Evolutionary conservation across 2,797 vertebrate species (phyloP).

Genomic region (Telmatherina bonti): DNA sequence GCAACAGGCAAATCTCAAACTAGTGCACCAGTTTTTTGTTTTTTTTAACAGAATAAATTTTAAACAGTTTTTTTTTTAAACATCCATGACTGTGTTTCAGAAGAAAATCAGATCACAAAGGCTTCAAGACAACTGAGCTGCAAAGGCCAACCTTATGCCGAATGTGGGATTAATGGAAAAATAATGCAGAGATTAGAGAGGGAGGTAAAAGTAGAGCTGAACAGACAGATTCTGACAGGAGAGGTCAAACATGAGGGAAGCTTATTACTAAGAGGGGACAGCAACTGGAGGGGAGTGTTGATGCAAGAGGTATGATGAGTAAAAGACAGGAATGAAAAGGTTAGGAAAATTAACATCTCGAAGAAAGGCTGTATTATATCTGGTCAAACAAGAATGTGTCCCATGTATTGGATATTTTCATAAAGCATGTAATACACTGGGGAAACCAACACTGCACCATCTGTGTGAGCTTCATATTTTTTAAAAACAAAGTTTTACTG

Average conservation of each 20-base stretch:
- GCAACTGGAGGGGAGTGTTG: slow-evolving; percentile 47
- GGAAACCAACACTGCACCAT: not conserved
- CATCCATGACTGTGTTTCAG: slow-evolving; percentile 25
- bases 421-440: not conserved
- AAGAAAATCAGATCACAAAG: slow-evolving; percentile 35
- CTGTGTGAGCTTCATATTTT: not conserved
- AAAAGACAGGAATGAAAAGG: slow-evolving; percentile 26
- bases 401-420: not conserved
- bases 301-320: slow-evolving; percentile 18
- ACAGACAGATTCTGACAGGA: slow-evolving; percentile 74
- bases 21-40: slow-evolving; percentile 23
- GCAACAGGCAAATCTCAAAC: slow-evolving; percentile 59
- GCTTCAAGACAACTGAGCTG: slow-evolving; percentile 49
- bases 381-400: slow-evolving; percentile 5
- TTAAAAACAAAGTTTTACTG: not conserved
- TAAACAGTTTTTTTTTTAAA: slow-evolving; percentile 17
- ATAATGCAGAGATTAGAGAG: slow-evolving; percentile 73
- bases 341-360: slow-evolving; percentile 15
- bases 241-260: slow-evolving; percentile 77
- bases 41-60: slow-evolving; percentile 29
- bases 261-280: slow-evolving; percentile 68
- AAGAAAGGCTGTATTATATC: slow-evolving; percentile 14
- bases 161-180: slow-evolving; percentile 75
- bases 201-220: slow-evolving; percentile 45
- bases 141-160: slow-evolving; percentile 31